Conservation (phyloP, 2,888 invertebrate genomes). For the Beris chalybata region DNA sequence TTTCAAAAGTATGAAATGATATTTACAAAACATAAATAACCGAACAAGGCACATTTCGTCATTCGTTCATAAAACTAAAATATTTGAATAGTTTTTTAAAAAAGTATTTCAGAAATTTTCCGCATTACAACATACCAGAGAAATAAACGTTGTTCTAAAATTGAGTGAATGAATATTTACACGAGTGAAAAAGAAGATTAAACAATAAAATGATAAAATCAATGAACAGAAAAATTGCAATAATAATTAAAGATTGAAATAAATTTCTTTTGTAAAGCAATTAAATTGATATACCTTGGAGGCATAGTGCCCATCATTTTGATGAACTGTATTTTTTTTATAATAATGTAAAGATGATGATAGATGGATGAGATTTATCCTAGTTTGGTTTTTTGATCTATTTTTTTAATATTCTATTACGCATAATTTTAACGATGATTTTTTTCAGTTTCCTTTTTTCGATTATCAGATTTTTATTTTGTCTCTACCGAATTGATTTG, state of each 20-base stretch:
- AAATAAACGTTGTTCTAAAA: slow-evolving; percentile 13
- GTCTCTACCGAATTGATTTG: slow-evolving; percentile 9
- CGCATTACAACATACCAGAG: slow-evolving; percentile 17
- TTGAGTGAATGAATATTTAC: slow-evolving; percentile 17
- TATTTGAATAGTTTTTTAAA: not conserved
- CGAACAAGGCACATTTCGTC: no score
- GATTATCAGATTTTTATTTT: slow-evolving; percentile 19
- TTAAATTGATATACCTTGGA: slow-evolving; percentile 53
- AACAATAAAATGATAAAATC: not conserved
- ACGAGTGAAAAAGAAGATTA: slow-evolving; percentile 30
- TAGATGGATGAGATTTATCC: slow-evolving; percentile 36
- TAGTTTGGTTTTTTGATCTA: slow-evolving; percentile 29
- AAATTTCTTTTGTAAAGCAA: slow-evolving; percentile 7
- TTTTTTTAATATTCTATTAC: slow-evolving; percentile 29
- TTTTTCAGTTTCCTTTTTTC: slow-evolving; percentile 2
- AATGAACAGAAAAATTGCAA: slow-evolving; percentile 20
- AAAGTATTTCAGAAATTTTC: slow-evolving; percentile 28
- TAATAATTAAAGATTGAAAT: slow-evolving; percentile 23
- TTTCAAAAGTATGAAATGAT: no score
- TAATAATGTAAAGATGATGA: slow-evolving; percentile 36
- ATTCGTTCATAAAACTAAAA: no score
- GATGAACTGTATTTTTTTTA: slow-evolving; percentile 42
- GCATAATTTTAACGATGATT: slow-evolving; percentile 22
- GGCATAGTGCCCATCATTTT: slow-evolving; percentile 59
- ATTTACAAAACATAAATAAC: no score